Percentiles rank a stretch among this genome's conserved stretches.
Conservation (phyloP, 1,140 invertebrate species). For the Dreissena polymorpha region DNA sequence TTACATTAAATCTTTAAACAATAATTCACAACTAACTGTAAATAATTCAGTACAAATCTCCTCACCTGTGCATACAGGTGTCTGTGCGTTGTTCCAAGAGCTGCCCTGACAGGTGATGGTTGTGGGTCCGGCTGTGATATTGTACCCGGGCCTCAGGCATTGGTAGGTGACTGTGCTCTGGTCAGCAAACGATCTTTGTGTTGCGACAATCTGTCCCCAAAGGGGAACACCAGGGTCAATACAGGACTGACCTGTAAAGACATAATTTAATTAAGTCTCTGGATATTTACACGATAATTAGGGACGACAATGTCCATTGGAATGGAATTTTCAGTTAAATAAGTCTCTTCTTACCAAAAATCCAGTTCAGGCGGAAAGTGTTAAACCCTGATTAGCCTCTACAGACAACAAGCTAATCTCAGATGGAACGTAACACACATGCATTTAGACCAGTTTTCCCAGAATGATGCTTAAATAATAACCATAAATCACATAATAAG, state of each 20-base stretch:
- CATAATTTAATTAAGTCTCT: background rate
- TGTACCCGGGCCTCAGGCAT: constrained; percentile 18
- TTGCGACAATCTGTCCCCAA: constrained; percentile 13
- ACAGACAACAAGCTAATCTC: background rate
- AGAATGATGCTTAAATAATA: too few species aligned
- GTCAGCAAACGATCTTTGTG: constrained; percentile 3
- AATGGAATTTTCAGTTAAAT: too few species aligned
- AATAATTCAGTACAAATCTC: too few species aligned
- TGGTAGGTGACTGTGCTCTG: constrained; percentile 20
- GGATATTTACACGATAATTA: background rate
- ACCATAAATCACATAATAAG: background rate
- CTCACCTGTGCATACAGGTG: constrained; percentile 50
- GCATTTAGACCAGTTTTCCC: too few species aligned
- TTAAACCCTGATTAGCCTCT: background rate
- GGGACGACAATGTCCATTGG: too few species aligned
- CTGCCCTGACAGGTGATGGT: constrained; percentile 15
- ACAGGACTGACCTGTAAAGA: constrained; percentile 27
- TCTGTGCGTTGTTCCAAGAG: constrained; percentile 7
- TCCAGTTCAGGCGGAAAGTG: too few species aligned
- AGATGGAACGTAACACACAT: background rate
- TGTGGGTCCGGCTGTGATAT: background rate
- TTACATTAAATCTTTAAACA: too few species aligned
- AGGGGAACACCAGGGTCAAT: constrained; percentile 26
- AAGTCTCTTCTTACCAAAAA: too few species aligned
- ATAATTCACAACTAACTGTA: too few species aligned